phyloP scores from a whole-genome alignment of 92 coral and sea anemone species.

The Palythoa grandiflora region DNA sequence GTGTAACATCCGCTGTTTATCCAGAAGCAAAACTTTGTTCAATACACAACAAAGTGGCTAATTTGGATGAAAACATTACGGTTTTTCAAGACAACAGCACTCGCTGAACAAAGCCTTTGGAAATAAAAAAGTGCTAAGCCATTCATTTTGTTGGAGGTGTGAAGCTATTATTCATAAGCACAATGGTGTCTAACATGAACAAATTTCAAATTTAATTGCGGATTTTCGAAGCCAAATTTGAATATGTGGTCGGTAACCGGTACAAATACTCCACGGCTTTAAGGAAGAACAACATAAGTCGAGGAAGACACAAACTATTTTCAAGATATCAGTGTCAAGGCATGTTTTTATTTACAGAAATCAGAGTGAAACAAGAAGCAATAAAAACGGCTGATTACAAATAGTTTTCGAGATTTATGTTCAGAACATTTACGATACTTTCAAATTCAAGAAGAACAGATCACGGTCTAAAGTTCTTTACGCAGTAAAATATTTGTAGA shows the following conservation, averaged over 20 bases:
- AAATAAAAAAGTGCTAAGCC: slow-evolving; percentile 35
- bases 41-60: slow-evolving; percentile 8
- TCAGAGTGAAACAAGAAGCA: background rate
- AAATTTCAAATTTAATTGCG: slow-evolving; percentile 56
- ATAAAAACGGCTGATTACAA: background rate
- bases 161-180: slow-evolving; percentile 54
- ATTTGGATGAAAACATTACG: slow-evolving; percentile 25
- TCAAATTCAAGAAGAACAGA: background rate
- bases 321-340: background rate
- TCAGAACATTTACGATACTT: background rate
- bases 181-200: slow-evolving; percentile 55
- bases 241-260: slow-evolving; percentile 14
- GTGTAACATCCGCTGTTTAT: slow-evolving; percentile 1
- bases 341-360: background rate
- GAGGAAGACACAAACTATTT: background rate
- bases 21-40: background rate
- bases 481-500: background rate
- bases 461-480: background rate
- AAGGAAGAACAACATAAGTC: background rate
- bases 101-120: slow-evolving; percentile 34
- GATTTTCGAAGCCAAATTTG: slow-evolving; percentile 34
- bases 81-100: slow-evolving; percentile 13
- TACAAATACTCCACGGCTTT: background rate
- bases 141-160: slow-evolving; percentile 70
- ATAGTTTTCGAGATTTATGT: background rate